Evolutionary conservation across 2,888 invertebrate species (phyloP), one percentile per base, ranked within the genome.

Genomic region (Cynaeus angustus): DNA sequence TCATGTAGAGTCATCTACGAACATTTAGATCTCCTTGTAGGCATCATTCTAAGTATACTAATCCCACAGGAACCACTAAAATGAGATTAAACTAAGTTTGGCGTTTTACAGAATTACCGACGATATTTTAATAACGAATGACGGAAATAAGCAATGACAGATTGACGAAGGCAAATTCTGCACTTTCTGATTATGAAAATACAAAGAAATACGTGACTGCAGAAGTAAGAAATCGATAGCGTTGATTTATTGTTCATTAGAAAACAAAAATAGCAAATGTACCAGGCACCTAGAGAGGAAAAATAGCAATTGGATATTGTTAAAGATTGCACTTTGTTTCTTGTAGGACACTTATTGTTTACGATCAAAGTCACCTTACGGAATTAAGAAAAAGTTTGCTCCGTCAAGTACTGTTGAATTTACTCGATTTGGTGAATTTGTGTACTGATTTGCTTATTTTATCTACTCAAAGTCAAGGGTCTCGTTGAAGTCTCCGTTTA

Each of bases 1-100:
- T 61, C 67, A 68, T 68, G 59, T 45, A 61, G 61, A 68, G 52
- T 68, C 67, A 68, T 68, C 53, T 61, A 16, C 43, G n/a, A 66
- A 56, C 55, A 46, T 67, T 59, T 46, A 50, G 43, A 50, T 48
- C 52, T 66, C 45, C 53, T 33, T 45, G 28, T 46, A 66, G 46
- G 66, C 61, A 67, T 61, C 53, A 67, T 61, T 67, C 50, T 30
- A 52, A 52, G 41, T 67, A 52, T 21, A 43, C 21, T 21, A 52
- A 50, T 61, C 59, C 59, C 67, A 16, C 28, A 52, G 50, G 67
- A 53, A 53, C 50, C 28, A 43, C 53, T 67, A 61, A 37, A 43
- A 67, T 41, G 46, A 43, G 62, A 68, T 68, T 68, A 68, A 62
- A 68, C 38, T 48, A 52, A 46, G 46, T 68, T 68, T 37, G 45